Base-by-base conservation (phyloP, 2,888 invertebrate species). In the Thalpophila matura region DNA sequence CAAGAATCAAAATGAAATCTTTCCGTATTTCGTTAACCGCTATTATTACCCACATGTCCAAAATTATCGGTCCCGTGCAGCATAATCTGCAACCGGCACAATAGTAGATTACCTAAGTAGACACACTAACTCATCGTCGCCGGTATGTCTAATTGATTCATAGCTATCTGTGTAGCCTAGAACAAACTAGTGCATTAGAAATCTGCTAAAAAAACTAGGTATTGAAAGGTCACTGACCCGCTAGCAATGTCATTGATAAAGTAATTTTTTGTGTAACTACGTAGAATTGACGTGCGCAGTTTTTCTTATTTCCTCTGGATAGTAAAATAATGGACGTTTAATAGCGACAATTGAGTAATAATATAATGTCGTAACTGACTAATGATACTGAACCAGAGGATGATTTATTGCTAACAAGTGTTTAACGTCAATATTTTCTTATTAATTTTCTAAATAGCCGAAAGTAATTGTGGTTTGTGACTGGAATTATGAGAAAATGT, bases 291-390 rank as follows among this genome's bases (percentile, higher is more conserved):
- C 59, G 53, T 35, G 33, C 50, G 49, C 40, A 45, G 16, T 51
- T 72, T 40, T 58, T 51, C 43, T 51, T 47, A 69, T 72, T 72
- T 54, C 73, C 40, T 62, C 22, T 58, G 40, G 35, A 50, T 59
- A 38, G 45, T 62, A 55, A 66, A n/a, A 63, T 66, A 40, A 54
- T 56, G 20, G n/a, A 27, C 9, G 22, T 59, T 72, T 77, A 46
- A 72, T 79, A 66, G 73, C 77, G 77, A 77, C 80, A 80, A 57
- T 62, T 37, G 37, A 45, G 50, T 56, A 62, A 62, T 75, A 76
- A 79, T 57, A 33, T 59, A 46, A n/a, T 16, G 46, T 60, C 46
- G 40, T 69, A 58, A 74, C 57, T 63, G 53, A 51, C 59, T 64
- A 64, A 66, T 38, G 42, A 66, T 42, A 51, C 51, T n/a, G n/a